Evolutionary conservation across 2,113 vertebrate species (phyloP).

Genomic region (Ailuropoda melanoleuca): DNA sequence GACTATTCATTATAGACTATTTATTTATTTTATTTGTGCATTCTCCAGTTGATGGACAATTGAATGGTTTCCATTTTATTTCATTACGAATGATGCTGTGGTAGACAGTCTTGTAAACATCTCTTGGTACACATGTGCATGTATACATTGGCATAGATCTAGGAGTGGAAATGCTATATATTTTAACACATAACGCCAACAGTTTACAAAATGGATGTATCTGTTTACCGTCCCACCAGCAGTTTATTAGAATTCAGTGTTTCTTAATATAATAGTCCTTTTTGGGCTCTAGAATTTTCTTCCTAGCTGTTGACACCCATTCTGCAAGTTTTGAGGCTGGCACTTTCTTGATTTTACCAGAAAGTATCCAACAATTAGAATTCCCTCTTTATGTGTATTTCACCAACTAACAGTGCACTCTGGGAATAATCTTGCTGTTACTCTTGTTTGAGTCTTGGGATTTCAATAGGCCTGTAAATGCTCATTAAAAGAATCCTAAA

Average conservation of each 20-base stretch:
- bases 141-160: background rate
- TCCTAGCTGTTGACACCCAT: background rate
- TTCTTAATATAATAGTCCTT: background rate
- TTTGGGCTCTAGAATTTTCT: background rate
- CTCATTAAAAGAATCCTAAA: background rate
- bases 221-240: background rate
- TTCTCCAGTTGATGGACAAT: background rate
- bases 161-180: background rate
- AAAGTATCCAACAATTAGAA: background rate
- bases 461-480: background rate
- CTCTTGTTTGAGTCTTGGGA: background rate
- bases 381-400: background rate
- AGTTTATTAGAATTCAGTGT: background rate
- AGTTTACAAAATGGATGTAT: background rate
- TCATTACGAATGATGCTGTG: background rate
- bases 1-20: no score
- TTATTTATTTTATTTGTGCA: background rate
- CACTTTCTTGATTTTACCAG: background rate
- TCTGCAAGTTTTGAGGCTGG: background rate
- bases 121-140: background rate
- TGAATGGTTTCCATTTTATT: background rate
- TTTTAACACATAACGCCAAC: background rate
- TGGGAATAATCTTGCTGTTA: background rate
- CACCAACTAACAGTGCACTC: background rate
- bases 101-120: background rate